Base-by-base conservation (phyloP, 2,888 invertebrate genomes). In the Acrocyrtus sp. region DNA sequence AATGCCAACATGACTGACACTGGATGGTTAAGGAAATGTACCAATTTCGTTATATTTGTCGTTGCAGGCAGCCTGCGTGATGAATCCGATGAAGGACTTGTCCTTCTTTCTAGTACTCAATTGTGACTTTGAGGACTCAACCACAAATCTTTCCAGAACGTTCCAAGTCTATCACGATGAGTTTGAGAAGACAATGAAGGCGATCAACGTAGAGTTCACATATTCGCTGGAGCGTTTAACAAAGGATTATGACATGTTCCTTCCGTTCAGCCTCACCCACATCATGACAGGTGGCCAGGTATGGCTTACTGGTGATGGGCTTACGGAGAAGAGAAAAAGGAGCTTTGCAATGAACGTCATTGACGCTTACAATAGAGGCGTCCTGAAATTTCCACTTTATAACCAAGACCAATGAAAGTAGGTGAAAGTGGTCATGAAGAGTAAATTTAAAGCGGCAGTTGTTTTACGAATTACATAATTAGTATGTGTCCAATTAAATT, bases 41-140 rank as follows among this genome's bases (percentile, higher is more conserved):
- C n/a, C n/a, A n/a, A n/a, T n/a, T n/a, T n/a, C n/a, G n/a, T 27
- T 60, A 26, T 27, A 24, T 56, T 43, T 19, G 17, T 26, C 41
- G 41, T 19, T 51, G 8, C n/a, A 75, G 72, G 65, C 68, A 34
- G 56, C 56, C 45, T 69, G 65, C 21, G 63, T 39, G n/a, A 50
- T 66, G 17, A 65, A 57, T 17, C 76, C 76, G 15, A 76, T 76
- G 76, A 69, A 65, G 2, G 76, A 76, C 53, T 45, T 76, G 27
- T 29, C 73, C 10, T 76, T 76, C 41, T 73, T 76, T 58, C 29
- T 76, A 10, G 27, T 73, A 10, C 66, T 72, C 8, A 72, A 51
- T 58, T 73, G 76, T 26, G 56, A 66, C 10, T n/a, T 57, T 15
- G 68, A 58, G 39, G 50, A 57, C 27, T 3, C 47, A 8, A 51